phyloP scores from a whole-genome alignment of 2,888 invertebrate genomes.

The Folsomia candida region DNA sequence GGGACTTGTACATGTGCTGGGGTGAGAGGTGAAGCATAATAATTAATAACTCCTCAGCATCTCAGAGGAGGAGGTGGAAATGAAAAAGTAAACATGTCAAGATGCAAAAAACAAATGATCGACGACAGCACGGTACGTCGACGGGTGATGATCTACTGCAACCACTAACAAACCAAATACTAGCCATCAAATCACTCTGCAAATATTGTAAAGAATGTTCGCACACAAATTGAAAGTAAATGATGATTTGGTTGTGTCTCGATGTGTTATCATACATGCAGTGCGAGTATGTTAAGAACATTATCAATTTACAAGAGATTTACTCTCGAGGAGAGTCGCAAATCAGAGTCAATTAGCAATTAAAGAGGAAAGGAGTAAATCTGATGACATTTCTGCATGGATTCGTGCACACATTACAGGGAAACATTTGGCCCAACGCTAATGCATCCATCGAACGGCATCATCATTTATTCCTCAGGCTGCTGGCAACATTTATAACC shows the following conservation, averaged over 20 bases:
- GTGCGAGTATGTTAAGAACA: background rate
- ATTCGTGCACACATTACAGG: background rate
- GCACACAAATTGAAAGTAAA: background rate
- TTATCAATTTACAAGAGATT: background rate
- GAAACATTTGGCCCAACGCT: background rate
- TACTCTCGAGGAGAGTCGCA: background rate
- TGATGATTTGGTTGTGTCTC: background rate
- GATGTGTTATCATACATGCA: background rate
- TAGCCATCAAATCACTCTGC: background rate
- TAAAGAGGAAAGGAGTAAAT: conserved; percentile 5
- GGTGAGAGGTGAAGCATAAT: background rate
- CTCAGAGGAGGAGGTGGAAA: background rate
- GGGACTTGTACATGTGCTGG: background rate
- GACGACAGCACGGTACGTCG: background rate
- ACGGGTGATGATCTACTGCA: background rate
- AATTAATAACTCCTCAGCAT: background rate
- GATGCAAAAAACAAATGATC: background rate
- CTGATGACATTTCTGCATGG: conserved; percentile 7
- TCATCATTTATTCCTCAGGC: background rate
- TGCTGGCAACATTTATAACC: conserved; percentile 9
- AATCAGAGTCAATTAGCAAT: conserved; percentile 14
- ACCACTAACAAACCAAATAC: too few relatives aligned
- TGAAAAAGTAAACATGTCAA: background rate
- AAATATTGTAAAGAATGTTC: background rate
- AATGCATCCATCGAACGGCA: background rate